Evolutionary conservation across 2,113 vertebrate genomes (phyloP), one percentile per base, ranked within the genome.

Genomic region (Plectropomus leopardus): DNA sequence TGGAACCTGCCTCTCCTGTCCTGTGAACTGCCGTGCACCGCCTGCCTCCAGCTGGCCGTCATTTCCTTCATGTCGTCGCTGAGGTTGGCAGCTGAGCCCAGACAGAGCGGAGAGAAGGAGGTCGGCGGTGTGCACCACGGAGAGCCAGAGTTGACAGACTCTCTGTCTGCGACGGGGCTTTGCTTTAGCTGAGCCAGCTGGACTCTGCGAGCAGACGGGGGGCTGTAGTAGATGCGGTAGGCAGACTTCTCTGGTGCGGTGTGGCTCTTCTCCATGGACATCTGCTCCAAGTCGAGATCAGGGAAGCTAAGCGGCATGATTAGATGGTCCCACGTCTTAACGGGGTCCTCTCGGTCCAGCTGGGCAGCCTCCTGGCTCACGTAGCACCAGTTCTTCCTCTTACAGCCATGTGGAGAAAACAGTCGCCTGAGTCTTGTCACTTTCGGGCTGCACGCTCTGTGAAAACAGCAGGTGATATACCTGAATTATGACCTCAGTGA

Each of bases 31-130:
- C 95, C 94, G 53, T 95, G 95, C 81, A 95, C 94, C 4, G 30
- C 16, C 71, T 84, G 86, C 84, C 83, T 90, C 92, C 90, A 96
- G 0, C 96, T 94, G 76, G 97, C 97, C 47, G 97, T 97, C 85
- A 98, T 99, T 85, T 99, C 97, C 91, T 99, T 99, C 97, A 99
- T 98, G 91, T 99, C 98, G 0, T 99, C 98, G 0, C 98, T 98
- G 94, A 99, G 95, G 93, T 99, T 99, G 40, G 96, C 94, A 0
- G 97, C 95, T 4, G 98, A 97, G 83, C 96, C 96, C 51, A 98
- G 92, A 83, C 96, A 88, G 63, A 92, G 82, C 30, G 74, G 79
- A 7, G 92, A 84, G 67, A 93, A 82, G 80, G 88, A 96, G 55
- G 0, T 96, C 87, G 57, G 95, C 88, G 82, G 53, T 28, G 0